A percentile compares a stretch with the other conserved stretches of the same genome.
Conservation (phyloP, 2,113 vertebrate species). For the Piaya cayana region DNA sequence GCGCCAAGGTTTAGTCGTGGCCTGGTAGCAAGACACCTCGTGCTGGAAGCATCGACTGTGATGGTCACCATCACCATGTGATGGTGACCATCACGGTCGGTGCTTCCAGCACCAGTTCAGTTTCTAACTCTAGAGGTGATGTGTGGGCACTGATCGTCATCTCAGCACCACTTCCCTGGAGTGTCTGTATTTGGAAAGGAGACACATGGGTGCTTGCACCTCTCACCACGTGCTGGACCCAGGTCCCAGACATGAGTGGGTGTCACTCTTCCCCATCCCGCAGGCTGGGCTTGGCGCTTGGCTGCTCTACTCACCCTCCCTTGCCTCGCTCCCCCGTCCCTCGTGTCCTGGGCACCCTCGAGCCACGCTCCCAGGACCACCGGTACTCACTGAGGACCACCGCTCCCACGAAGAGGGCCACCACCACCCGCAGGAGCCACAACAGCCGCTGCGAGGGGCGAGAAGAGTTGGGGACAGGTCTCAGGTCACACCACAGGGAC, state of each 20-base stretch:
- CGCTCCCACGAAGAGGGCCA: slow-evolving; percentile 86
- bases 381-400: slow-evolving; percentile 86
- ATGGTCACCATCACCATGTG: not conserved
- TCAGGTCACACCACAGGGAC: not conserved
- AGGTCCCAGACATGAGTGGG: rapidly evolving
- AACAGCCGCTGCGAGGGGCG: slow-evolving; percentile 80
- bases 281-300: rapidly evolving
- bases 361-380: not conserved
- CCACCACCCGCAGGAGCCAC: slow-evolving; percentile 84
- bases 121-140: not conserved
- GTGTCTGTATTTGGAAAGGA: not conserved
- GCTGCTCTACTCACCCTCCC: not conserved
- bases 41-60: not conserved
- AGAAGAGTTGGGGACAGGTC: not conserved
- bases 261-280: not conserved
- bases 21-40: not conserved
- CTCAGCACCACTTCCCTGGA: too few species aligned
- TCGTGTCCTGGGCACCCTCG: not conserved
- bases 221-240: not conserved
- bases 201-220: not conserved
- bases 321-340: not conserved
- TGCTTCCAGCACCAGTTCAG: rapidly evolving
- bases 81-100: too few species aligned
- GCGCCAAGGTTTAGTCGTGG: not conserved
- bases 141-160: not conserved